Conservation (phyloP, 2,888 invertebrate genomes). For the Lasioglossum morio region DNA sequence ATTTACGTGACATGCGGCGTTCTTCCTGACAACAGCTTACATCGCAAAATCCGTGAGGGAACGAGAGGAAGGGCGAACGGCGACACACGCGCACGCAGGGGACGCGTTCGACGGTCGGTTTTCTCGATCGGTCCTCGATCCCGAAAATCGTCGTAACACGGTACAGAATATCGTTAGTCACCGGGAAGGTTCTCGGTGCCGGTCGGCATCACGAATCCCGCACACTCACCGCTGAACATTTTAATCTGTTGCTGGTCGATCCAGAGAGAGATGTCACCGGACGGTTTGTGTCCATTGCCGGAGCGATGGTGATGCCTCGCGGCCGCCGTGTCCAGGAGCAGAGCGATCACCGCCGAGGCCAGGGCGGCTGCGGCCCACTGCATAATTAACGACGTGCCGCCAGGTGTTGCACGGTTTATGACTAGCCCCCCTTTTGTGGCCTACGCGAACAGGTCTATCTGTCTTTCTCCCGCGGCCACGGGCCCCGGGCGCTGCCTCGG, state of each 20-base stretch:
- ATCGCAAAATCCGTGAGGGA: not conserved
- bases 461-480: slow-evolving; percentile 21
- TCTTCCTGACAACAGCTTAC: no score
- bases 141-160: not conserved
- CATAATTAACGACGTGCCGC: slow-evolving; percentile 74
- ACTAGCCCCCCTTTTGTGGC: slow-evolving; percentile 48
- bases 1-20: no score
- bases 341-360: slow-evolving; percentile 75
- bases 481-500: slow-evolving; percentile 11
- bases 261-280: slow-evolving; percentile 92
- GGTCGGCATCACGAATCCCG: not conserved
- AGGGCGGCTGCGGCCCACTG: slow-evolving; percentile 79
- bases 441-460: slow-evolving; percentile 52
- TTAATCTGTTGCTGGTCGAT: slow-evolving; percentile 96
- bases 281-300: slow-evolving; percentile 79
- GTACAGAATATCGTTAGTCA: not conserved
- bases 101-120: slow-evolving; percentile 4
- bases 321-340: slow-evolving; percentile 73
- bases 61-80: not conserved
- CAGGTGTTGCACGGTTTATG: slow-evolving; percentile 66
- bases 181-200: not conserved
- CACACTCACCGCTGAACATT: slow-evolving; percentile 92
- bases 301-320: slow-evolving; percentile 79
- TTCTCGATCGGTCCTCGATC: not conserved
- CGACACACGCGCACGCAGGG: not conserved